Percentiles rank a stretch among this genome's conserved stretches.
These are phyloP conservation scores for Myiotriccus ornatus DNA, from an alignment of 2,797 vertebrate genomes.

Conservation along the genomic window DNA sequence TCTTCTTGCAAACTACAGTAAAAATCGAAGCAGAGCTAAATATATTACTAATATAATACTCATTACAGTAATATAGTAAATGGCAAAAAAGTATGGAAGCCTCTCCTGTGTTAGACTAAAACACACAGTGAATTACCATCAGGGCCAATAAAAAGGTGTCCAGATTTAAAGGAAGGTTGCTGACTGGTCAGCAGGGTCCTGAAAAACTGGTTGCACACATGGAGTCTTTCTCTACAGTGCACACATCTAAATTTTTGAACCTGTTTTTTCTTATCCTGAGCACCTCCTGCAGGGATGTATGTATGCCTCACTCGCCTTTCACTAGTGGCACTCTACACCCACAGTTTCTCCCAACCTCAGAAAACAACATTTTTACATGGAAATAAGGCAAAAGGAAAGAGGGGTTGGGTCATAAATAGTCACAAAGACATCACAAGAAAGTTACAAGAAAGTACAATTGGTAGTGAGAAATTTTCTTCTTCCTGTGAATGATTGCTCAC, in stretches of 20 bases:
- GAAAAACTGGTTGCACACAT: not conserved
- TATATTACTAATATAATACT: not conserved
- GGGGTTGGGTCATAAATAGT: not conserved
- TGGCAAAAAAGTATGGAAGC: not conserved
- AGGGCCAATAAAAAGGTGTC: not conserved
- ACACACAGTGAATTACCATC: not conserved
- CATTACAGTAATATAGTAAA: not conserved
- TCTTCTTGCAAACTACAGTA: slow-evolving; percentile 85
- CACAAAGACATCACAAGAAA: not conserved
- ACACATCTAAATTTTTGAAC: not conserved
- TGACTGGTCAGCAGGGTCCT: not conserved
- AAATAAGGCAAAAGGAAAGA: not conserved
- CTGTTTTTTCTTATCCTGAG: not conserved
- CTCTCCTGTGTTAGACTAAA: not conserved
- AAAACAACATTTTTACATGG: not conserved
- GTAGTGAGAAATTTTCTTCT: not conserved
- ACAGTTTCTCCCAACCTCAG: not conserved
- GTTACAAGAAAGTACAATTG: not conserved
- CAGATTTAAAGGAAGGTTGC: not conserved
- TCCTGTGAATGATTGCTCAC: not conserved
- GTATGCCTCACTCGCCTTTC: not conserved
- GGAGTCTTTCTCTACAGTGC: not conserved
- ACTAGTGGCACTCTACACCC: not conserved
- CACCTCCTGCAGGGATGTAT: not conserved
- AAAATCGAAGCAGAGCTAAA: not conserved